These are phyloP conservation scores for Anagyrus pseudococci DNA, from an alignment of 2,888 invertebrate genomes.

Conservation along the genomic window DNA sequence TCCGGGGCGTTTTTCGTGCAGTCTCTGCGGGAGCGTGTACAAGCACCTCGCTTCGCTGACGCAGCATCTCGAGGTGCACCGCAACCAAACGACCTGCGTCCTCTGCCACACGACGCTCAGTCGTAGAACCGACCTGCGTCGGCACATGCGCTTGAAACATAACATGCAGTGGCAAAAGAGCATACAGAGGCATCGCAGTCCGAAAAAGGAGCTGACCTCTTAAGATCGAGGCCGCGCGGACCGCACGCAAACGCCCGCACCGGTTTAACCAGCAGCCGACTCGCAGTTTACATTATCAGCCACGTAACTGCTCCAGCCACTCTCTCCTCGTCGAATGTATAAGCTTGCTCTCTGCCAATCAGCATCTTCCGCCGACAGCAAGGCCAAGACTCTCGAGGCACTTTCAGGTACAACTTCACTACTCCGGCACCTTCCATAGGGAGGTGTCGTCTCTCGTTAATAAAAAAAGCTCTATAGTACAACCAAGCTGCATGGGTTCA, in stretches of 20 bases:
- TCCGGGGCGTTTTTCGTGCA: slow-evolving; percentile 62
- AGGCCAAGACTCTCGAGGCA: no score
- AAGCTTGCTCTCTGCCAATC: no score
- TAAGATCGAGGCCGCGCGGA: slow-evolving; percentile 19
- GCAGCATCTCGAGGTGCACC: slow-evolving; percentile 62
- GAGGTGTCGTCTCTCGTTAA: no score
- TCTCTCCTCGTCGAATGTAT: no score
- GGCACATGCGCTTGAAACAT: slow-evolving; percentile 61
- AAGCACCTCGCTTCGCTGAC: slow-evolving; percentile 62
- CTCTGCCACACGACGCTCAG: slow-evolving; percentile 62
- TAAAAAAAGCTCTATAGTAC: no score
- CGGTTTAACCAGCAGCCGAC: neutral
- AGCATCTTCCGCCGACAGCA: no score
- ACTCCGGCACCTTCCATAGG: no score
- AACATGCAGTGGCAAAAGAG: slow-evolving; percentile 62
- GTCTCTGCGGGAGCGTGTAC: slow-evolving; percentile 62
- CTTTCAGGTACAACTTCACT: no score
- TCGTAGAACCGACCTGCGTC: slow-evolving; percentile 62
- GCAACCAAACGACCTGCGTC: slow-evolving; percentile 62
- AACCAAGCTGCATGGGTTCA: no score
- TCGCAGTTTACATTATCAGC: neutral
- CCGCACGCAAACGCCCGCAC: neutral
- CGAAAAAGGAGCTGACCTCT: slow-evolving; percentile 44
- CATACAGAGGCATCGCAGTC: slow-evolving; percentile 56
- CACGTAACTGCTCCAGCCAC: no score